Evolutionary conservation across 2,113 vertebrate genomes (phyloP).

Genomic region (Arenaria interpres): DNA sequence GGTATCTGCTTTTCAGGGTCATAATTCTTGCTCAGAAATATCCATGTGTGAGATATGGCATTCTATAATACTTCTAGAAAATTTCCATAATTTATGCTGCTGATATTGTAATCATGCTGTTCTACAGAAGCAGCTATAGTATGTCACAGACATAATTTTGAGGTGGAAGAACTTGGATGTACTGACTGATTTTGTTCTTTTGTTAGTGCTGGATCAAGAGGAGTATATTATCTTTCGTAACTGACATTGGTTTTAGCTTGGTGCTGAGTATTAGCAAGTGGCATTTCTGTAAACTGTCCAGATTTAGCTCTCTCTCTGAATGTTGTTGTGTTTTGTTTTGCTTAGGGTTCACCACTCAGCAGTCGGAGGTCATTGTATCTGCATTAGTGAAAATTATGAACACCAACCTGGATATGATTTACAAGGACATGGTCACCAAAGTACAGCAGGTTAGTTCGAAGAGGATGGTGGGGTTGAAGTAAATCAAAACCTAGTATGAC

Average conservation of each 20-base stretch:
- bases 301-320: background rate
- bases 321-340: constrained; percentile 17
- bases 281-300: background rate
- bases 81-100: background rate
- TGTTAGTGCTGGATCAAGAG: background rate
- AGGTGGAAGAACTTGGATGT: background rate
- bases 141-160: background rate
- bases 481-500: background rate
- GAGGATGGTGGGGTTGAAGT: background rate
- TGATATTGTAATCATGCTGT: background rate
- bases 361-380: constrained; percentile 88
- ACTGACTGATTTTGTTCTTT: background rate
- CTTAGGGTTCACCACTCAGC: constrained; percentile 86
- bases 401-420: constrained; percentile 87
- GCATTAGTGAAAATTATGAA: constrained; percentile 84
- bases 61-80: background rate
- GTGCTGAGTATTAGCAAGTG: background rate
- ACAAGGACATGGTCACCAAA: constrained; percentile 94
- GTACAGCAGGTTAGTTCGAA: constrained; percentile 85
- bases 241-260: background rate
- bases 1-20: background rate
- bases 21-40: background rate
- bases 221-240: background rate
- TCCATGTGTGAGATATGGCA: background rate
- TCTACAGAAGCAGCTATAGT: background rate